Evolutionary conservation across 2,113 vertebrate species (phyloP).

Genomic region (Oxygymnocypris stewartii): DNA sequence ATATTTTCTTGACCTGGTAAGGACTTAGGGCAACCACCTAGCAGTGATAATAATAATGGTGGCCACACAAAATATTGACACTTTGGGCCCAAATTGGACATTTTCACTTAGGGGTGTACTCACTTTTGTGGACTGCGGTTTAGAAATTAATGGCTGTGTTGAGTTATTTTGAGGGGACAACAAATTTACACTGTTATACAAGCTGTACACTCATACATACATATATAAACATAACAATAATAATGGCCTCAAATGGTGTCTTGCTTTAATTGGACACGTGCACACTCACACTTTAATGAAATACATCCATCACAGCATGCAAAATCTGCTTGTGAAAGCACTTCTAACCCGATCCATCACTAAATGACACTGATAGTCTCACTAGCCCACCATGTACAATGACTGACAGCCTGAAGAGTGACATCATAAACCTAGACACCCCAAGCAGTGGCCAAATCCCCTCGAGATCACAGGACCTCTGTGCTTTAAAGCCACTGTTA

Average conservation of each 20-base stretch:
- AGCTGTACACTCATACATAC: too few relatives aligned
- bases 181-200: too few relatives aligned
- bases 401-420: constrained; percentile 3
- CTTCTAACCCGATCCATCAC: not conserved
- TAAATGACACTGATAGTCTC: constrained; percentile 4
- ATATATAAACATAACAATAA: too few relatives aligned
- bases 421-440: constrained; percentile 52
- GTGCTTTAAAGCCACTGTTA: constrained; percentile 64
- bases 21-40: too few relatives aligned
- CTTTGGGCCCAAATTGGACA: too few relatives aligned
- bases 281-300: not conserved
- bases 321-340: not conserved
- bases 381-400: not conserved
- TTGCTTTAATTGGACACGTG: constrained; percentile 22
- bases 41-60: too few relatives aligned
- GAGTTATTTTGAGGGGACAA: too few relatives aligned
- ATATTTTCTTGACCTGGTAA: too few relatives aligned
- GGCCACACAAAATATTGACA: too few relatives aligned
- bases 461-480: constrained; percentile 59
- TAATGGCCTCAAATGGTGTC: not conserved
- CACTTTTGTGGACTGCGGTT: too few relatives aligned
- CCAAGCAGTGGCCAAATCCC: constrained; percentile 14
- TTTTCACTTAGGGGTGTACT: too few relatives aligned
- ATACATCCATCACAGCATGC: not conserved
- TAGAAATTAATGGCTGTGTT: too few relatives aligned